Evolutionary conservation across 2,888 invertebrate species (phyloP).

Genomic region (Dioctria rufipes): DNA sequence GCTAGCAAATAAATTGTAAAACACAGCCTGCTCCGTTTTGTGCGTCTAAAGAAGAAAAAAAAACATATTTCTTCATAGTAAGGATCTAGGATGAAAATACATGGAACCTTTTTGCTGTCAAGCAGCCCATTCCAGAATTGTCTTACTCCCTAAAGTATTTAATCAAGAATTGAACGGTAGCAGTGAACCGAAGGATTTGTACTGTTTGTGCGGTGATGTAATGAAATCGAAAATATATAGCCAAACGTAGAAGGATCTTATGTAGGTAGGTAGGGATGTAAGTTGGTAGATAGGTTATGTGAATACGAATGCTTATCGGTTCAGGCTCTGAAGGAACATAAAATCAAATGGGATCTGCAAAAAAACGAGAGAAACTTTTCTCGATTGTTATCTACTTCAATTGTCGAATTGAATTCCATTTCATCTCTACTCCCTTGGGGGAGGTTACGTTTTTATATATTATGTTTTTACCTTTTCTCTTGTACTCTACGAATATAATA

Average conservation of each 20-base stretch:
- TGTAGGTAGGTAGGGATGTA: too few relatives aligned
- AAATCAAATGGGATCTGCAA: constrained; percentile 34
- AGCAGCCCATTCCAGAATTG: constrained; percentile 13
- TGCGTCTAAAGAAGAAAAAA: background rate
- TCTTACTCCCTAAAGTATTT: constrained; percentile 40
- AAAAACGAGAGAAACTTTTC: constrained; percentile 20
- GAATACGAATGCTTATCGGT: background rate
- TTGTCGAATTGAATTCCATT: constrained; percentile 47
- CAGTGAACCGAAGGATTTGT: background rate
- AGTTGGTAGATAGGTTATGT: too few relatives aligned
- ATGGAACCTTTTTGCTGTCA: background rate
- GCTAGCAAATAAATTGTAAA: background rate
- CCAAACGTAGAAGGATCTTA: background rate
- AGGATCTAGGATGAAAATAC: background rate
- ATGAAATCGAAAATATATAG: constrained; percentile 48
- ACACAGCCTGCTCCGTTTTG: background rate
- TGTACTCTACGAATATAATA: constrained; percentile 11
- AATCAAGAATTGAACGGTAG: constrained; percentile 33
- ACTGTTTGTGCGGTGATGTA: constrained; percentile 1
- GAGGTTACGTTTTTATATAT: background rate
- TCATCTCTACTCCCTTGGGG: background rate
- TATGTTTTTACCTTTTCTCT: constrained; percentile 8
- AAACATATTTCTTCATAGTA: background rate
- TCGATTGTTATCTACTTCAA: constrained; percentile 47
- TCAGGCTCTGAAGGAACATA: constrained; percentile 4